Base-by-base conservation (phyloP, 2,113 vertebrate species). In the Prolemur simus region DNA sequence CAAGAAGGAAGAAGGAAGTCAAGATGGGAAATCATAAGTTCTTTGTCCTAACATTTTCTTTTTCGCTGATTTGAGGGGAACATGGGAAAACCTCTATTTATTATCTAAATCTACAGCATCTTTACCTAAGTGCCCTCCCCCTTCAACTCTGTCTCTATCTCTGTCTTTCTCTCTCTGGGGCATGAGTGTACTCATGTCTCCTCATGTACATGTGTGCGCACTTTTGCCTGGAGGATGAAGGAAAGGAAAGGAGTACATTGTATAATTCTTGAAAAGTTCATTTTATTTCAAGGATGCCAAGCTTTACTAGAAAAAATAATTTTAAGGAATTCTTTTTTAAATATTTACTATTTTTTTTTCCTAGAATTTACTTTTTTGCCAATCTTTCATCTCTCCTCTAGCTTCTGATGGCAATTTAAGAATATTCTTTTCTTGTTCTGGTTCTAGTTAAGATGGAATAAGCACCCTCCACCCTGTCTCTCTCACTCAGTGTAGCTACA, bases 211-310 rank as follows among this genome's bases (percentile, higher is more conserved):
- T 8, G 32, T 23, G 52, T 2, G 58, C 7, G 6, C 15, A 13
- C 21, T 52, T 93, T 91, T 18, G 8, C 10, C n/a, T 73, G 45
- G 17, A 81, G 21, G 8, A 85, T 47, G 52, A 92, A 76, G 25
- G 42, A 73, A 92, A 84, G 32, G 13, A 80, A 83, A 89, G 52
- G 23, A 71, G 0, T 54, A 52, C 4, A 34, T 1, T 85, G 32
- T n/a, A 34, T 83, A 64, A 73, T 52, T 92, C 32, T 34, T 87
- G 11, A 12, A 58, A 94, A 63, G 25, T 71, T 74, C 45, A 81
- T 82, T 73, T 94, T 52, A 60, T 90, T 94, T 80, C 25, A 87
- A 68, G 32, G 29, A 52, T 42, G 13, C 15, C 77, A 37, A 69
- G 14, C 60, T 32, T 80, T 23, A 89, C 47, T 32, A 78, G 47